Conservation (phyloP, 2,888 invertebrate species). For the Dasysyrphus tricinctus region DNA sequence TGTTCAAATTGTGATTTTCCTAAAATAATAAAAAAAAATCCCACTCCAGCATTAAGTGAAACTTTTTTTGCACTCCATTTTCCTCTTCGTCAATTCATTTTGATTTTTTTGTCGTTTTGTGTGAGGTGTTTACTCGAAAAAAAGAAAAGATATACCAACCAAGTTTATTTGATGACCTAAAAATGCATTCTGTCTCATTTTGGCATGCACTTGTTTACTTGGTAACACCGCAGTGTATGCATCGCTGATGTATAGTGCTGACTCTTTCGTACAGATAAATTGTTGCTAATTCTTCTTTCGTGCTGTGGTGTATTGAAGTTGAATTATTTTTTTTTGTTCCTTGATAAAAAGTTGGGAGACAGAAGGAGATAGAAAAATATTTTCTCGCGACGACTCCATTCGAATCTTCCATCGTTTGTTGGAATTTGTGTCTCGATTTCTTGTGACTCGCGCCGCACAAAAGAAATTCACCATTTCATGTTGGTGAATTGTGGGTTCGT, state of each 20-base stretch:
- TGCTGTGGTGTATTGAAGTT: constrained; percentile 14
- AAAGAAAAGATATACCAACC: constrained; percentile 50
- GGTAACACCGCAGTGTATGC: constrained; percentile 73
- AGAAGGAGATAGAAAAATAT: constrained; percentile 6
- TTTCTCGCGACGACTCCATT: constrained; percentile 30
- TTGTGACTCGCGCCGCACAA: constrained; percentile 13
- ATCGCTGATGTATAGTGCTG: constrained; percentile 39
- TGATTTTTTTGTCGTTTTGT: constrained; percentile 49
- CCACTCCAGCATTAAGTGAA: constrained; percentile 59
- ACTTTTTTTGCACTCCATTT: constrained; percentile 71
- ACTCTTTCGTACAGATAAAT: constrained; percentile 61
- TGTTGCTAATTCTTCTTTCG: constrained; percentile 70
- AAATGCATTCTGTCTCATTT: constrained; percentile 77
- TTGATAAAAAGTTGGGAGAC: not conserved
- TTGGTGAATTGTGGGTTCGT: constrained; percentile 49
- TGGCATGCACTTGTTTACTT: constrained; percentile 78
- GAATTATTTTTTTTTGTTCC: constrained; percentile 29
- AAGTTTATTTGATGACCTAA: constrained; percentile 77
- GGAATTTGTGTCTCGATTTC: constrained; percentile 55
- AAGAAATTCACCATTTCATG: constrained; percentile 55
- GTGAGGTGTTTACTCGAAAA: constrained; percentile 67
- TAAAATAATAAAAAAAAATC: constrained; percentile 23
- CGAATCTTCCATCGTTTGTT: constrained; percentile 26
- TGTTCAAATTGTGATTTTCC: not conserved
- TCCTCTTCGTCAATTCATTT: constrained; percentile 56